phyloP scores from a whole-genome alignment of 2,797 vertebrate genomes.

The Ibycter americanus region DNA sequence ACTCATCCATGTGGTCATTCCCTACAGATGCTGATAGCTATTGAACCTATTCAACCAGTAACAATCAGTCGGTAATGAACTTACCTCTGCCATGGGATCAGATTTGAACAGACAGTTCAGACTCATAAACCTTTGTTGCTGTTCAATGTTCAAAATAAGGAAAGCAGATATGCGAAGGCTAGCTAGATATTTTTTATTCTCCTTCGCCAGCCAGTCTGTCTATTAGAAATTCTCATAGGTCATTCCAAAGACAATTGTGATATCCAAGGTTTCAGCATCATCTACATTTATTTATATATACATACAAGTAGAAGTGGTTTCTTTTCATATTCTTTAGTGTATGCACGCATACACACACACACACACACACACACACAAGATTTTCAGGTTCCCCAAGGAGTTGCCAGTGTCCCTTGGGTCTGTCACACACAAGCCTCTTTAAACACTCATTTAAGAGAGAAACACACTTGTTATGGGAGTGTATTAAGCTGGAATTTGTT shows the following conservation, averaged over 20 bases:
- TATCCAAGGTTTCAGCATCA: not conserved
- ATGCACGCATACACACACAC: fast-evolving
- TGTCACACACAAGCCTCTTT: not conserved
- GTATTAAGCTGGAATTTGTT: not conserved
- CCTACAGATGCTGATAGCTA: not conserved
- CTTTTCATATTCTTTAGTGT: not conserved
- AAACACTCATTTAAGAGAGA: not conserved
- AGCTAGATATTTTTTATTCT: not conserved
- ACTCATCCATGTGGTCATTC: not conserved
- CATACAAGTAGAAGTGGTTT: not conserved
- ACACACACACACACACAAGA: not conserved
- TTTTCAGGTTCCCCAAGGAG: not conserved
- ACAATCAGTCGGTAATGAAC: not conserved
- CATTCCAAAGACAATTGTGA: not conserved
- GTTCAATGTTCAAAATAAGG: not conserved
- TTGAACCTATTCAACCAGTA: not conserved
- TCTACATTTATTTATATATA: not conserved
- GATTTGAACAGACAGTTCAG: not conserved
- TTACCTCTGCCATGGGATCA: not conserved
- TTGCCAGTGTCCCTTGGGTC: not conserved
- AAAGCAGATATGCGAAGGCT: not conserved
- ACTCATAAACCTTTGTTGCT: not conserved
- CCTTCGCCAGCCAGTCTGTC: not conserved
- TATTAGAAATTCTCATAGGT: not conserved
- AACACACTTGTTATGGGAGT: not conserved